A percentile compares a stretch with the other conserved stretches of the same genome.
Evolutionary conservation across 2,113 vertebrate genomes (phyloP).

Genomic region (Sapajus apella): DNA sequence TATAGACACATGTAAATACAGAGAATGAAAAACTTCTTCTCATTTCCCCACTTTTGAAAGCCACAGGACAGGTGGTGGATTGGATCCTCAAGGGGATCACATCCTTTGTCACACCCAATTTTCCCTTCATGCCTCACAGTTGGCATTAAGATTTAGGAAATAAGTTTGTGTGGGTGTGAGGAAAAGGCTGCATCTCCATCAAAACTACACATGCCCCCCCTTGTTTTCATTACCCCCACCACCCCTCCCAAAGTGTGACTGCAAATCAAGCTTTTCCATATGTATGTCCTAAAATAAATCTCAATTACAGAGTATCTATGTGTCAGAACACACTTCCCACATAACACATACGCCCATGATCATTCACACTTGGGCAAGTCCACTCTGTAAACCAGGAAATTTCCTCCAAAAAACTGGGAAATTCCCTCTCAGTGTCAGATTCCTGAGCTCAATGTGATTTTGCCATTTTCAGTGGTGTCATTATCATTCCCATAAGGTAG

Average conservation of each 20-base stretch:
- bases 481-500: neutral
- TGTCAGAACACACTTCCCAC: neutral
- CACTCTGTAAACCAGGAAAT: neutral
- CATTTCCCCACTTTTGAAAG: constrained; percentile 57
- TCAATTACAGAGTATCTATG: neutral
- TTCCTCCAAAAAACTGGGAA: neutral
- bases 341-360: neutral
- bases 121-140: constrained; percentile 42
- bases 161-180: constrained; percentile 51
- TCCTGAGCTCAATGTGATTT: neutral
- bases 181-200: constrained; percentile 8
- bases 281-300: neutral
- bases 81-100: neutral
- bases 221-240: neutral
- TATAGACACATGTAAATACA: constrained; percentile 70
- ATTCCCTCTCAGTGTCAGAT: neutral
- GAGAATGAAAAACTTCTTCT: constrained; percentile 42
- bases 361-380: neutral
- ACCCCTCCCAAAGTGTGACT: neutral
- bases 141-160: constrained; percentile 51
- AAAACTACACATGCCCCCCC: neutral
- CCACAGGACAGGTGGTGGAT: neutral
- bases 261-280: neutral
- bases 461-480: neutral
- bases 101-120: neutral